Evolutionary conservation across 2,797 vertebrate species (phyloP).

Genomic region (Poeciliopsis presidionis): DNA sequence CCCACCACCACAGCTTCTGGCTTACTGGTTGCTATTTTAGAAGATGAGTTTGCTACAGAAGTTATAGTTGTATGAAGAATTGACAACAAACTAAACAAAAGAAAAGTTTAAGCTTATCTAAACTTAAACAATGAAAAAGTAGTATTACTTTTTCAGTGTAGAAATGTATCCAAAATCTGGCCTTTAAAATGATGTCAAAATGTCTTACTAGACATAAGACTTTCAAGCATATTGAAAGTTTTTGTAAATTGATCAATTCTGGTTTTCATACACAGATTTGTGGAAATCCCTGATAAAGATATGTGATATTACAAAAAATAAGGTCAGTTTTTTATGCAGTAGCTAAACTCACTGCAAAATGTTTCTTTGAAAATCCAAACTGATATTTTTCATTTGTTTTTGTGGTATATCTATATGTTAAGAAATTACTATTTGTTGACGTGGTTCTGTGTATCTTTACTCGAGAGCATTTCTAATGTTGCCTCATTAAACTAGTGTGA

Average conservation of each 20-base stretch:
- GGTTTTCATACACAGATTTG: background rate
- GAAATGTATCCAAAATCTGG: background rate
- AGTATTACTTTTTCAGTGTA: background rate
- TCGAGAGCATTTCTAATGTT: background rate
- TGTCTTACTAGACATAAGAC: background rate
- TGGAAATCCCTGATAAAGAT: background rate
- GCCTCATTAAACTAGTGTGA: background rate
- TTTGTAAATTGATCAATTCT: background rate
- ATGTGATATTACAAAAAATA: background rate
- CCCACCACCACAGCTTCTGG: background rate
- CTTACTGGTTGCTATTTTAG: background rate
- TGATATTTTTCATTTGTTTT: too few species aligned
- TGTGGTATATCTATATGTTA: too few species aligned
- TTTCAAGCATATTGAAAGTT: background rate
- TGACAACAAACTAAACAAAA: background rate
- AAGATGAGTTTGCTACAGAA: background rate
- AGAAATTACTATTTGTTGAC: too few species aligned
- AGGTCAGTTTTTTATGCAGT: too few species aligned
- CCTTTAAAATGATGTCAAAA: background rate
- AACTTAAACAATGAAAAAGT: background rate
- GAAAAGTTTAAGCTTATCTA: background rate
- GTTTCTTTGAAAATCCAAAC: too few species aligned
- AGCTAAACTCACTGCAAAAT: too few species aligned
- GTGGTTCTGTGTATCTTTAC: too few species aligned
- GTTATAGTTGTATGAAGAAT: background rate